Base-by-base conservation (phyloP, 2,888 invertebrate genomes). In the Zygothrica quintamaculata region DNA sequence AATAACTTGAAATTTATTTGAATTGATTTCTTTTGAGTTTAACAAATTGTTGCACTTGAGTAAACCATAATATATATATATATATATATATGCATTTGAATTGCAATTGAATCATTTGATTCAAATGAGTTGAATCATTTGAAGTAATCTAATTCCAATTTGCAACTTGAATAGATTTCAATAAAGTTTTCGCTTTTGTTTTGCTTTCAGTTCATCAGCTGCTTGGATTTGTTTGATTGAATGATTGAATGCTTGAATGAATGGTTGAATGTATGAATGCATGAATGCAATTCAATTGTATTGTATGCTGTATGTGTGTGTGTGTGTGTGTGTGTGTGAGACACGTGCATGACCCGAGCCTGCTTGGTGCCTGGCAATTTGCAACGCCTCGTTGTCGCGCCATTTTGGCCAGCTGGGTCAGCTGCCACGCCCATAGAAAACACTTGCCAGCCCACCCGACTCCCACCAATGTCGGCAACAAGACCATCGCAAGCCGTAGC, bases 341-440 rank as follows among this genome's bases (percentile, higher is more conserved):
- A 34, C 61, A 71, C 72, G 51, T 71, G 74, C 62, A 60, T 76
- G 74, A 72, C 71, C 74, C 70, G 58, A 74, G 69, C 57, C 64
- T 59, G 62, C 60, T 48, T 69, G 71, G 74, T 74, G 71, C 71
- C 74, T 74, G 57, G 58, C 60, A 69, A 73, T 77, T 73, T 66
- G 74, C 65, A 65, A 57, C 51, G 71, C 59, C 78, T 74, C 74
- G 62, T 77, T 74, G 85, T 71, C 84, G 81, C 77, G 77, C 77
- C 84, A 77, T 77, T 78, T 51, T 77, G 84, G 50, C 71, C 74
- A 71, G 66, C 59, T 72, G 52, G 55, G 42, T 37, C 43, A 26
- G 13, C 44, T 36, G 68, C 71, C 57, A 53, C 67, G 79, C 60
- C 74, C 66, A 58, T 58, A 26, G 48, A 67, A 44, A 57, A 55